A percentile compares a stretch with the other conserved stretches of the same genome.
Evolutionary conservation across 2,888 invertebrate genomes (phyloP).

Genomic region (Cancer borealis): DNA sequence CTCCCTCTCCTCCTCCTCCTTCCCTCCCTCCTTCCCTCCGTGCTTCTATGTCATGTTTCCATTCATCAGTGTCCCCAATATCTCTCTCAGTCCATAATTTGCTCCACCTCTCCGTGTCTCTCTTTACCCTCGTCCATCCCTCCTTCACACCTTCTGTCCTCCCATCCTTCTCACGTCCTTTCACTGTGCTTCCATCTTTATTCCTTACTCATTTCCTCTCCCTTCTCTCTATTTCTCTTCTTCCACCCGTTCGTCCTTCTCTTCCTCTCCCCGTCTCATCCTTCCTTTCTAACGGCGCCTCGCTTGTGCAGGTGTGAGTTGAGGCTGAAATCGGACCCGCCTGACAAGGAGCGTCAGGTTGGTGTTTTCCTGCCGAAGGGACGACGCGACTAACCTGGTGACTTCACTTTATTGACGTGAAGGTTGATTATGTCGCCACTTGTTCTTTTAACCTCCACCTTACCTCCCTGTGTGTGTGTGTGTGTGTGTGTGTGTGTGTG

Average conservation of each 20-base stretch:
- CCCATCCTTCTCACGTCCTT: not conserved
- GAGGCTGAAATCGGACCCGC: not conserved
- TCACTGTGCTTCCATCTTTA: not conserved
- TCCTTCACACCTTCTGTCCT: not conserved
- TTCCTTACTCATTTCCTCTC: not conserved
- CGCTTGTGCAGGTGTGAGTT: not conserved
- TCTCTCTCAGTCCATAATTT: constrained; percentile 17
- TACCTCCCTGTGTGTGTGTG: not conserved
- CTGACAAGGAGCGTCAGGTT: not conserved
- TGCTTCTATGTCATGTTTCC: not conserved
- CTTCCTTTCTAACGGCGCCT: not conserved
- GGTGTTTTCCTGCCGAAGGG: constrained; percentile 23
- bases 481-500: not conserved
- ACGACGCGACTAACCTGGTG: not conserved
- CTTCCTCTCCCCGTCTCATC: not conserved
- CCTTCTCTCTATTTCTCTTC: not conserved
- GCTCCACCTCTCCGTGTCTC: not conserved
- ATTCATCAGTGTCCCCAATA: not conserved
- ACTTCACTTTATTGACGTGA: constrained; percentile 3
- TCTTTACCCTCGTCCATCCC: not conserved
- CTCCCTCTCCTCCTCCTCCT: not conserved
- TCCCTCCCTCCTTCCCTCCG: not conserved
- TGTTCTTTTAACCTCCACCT: not conserved
- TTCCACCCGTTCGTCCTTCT: not conserved
- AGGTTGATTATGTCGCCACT: not conserved